Conservation (phyloP, 2,888 invertebrate genomes). For the Itoplectis maculator region DNA sequence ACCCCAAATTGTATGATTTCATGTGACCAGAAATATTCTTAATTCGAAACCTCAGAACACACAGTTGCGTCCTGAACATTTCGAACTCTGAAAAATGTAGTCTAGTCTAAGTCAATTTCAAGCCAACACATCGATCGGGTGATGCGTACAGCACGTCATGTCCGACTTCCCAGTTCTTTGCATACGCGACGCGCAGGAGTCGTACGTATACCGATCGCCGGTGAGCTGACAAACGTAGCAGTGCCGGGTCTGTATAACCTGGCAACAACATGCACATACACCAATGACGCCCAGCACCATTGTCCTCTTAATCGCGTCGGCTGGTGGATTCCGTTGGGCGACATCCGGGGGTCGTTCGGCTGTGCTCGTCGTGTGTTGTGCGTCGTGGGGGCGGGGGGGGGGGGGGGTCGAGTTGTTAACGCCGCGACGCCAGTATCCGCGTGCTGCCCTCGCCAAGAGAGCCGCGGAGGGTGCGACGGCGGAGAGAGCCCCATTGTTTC, state of each 20-base stretch:
- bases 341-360: constrained; percentile 63
- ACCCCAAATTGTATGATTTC: not conserved
- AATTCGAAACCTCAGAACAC: not conserved
- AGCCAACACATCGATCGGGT: constrained; percentile 35
- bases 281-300: constrained; percentile 64
- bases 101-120: not conserved
- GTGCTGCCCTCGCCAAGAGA: constrained; percentile 58
- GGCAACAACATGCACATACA: constrained; percentile 21
- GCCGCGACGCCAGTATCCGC: constrained; percentile 68
- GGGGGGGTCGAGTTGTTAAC: constrained; percentile 78
- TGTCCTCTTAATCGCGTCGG: constrained; percentile 77
- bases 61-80: not conserved
- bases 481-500: constrained; percentile 77
- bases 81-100: too few relatives aligned
- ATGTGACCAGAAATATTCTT: not conserved
- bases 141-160: constrained; percentile 14
- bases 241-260: constrained; percentile 28
- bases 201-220: constrained; percentile 59
- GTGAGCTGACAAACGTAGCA: constrained; percentile 64
- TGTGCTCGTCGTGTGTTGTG: constrained; percentile 70
- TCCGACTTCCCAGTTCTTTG: constrained; percentile 44
- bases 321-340: constrained; percentile 68
- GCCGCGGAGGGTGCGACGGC: constrained; percentile 51
- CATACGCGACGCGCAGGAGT: constrained; percentile 38
- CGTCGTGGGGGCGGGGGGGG: constrained; percentile 71